Base-by-base conservation (phyloP, 2,113 vertebrate genomes). In the Sterna hirundo region DNA sequence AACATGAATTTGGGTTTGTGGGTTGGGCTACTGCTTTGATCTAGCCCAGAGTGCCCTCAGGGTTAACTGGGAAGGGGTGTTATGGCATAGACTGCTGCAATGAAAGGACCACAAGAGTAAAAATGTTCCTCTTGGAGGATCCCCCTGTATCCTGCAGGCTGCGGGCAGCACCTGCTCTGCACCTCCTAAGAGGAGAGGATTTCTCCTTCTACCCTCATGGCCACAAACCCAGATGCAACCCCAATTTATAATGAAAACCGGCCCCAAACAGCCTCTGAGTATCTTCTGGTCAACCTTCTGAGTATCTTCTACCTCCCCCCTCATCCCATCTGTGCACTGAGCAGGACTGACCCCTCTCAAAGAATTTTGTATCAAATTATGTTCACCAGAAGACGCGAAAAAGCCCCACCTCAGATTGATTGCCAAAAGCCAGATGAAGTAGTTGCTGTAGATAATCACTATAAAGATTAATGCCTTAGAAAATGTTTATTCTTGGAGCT, bases 401-500 rank as follows among this genome's bases (percentile, higher is more conserved):
- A 68, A 14, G 10, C 3, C 25, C 65, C 60, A 34, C 8, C 36
- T 18, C 44, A 34, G 62, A 46, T 5, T 26, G 25, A 72, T 36
- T 92, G 57, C 81, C 65, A 58, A 46, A 83, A 44, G 74, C 42
- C 36, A 66, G 65, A 55, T 15, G 83, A 69, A 94, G 76, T 19
- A 34, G 52, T 72, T 71, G 66, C 86, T 87, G 52, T 42, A 57
- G 80, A 82, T 62, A 90, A 96, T 76, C 57, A 52, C 52, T 46
- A 57, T 34, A 68, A 89, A 81, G 78, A 93, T 95, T 84, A 95
- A 95, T 65, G 71, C 49, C 36, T 82, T 70, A 55, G 82, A 87
- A 89, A 90, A 80, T 51, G 44, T 66, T 93, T 93, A 66, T 84
- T 81, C 84, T 76, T 93, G 92, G 94, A 92, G 47, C 65, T 66